These are phyloP conservation scores for Phenacoccus solenopsis DNA, from an alignment of 1,140 invertebrate species.

Conservation along the genomic window DNA sequence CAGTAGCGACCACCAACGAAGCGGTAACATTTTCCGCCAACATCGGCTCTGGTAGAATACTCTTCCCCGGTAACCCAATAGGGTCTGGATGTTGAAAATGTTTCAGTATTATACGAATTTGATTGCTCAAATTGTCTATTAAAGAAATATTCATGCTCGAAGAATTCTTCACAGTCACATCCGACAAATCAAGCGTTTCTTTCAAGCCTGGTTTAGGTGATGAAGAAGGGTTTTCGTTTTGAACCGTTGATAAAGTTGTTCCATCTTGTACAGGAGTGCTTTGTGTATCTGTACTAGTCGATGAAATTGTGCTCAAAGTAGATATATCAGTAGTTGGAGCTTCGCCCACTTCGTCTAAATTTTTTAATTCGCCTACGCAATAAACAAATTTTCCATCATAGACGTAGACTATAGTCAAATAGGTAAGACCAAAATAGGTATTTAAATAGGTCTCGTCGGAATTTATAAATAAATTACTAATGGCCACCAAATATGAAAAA, in stretches of 20 bases:
- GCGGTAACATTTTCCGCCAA: constrained; percentile 61
- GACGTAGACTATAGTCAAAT: too few relatives aligned
- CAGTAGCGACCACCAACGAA: constrained; percentile 50
- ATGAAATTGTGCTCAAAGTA: neutral
- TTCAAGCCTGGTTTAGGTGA: too few relatives aligned
- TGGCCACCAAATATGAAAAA: too few relatives aligned
- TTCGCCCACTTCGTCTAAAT: neutral
- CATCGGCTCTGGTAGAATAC: constrained; percentile 59
- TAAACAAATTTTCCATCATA: neutral
- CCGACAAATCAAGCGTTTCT: too few relatives aligned
- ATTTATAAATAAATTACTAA: too few relatives aligned
- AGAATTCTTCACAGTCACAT: neutral
- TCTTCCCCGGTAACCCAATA: constrained; percentile 56
- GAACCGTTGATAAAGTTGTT: too few relatives aligned
- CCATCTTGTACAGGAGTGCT: too few relatives aligned
- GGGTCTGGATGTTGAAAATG: constrained; percentile 70
- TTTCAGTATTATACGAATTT: constrained; percentile 53
- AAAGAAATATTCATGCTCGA: neutral
- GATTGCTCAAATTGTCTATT: constrained; percentile 29
- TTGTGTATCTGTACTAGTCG: too few relatives aligned
- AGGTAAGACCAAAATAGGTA: too few relatives aligned
- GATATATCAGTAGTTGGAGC: neutral
- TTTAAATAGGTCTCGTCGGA: too few relatives aligned
- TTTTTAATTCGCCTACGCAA: neutral
- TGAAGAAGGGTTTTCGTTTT: too few relatives aligned